Percentiles rank a stretch among this genome's conserved stretches.
Conservation (phyloP, 2,888 invertebrate genomes). For the Apodemia zela region DNA sequence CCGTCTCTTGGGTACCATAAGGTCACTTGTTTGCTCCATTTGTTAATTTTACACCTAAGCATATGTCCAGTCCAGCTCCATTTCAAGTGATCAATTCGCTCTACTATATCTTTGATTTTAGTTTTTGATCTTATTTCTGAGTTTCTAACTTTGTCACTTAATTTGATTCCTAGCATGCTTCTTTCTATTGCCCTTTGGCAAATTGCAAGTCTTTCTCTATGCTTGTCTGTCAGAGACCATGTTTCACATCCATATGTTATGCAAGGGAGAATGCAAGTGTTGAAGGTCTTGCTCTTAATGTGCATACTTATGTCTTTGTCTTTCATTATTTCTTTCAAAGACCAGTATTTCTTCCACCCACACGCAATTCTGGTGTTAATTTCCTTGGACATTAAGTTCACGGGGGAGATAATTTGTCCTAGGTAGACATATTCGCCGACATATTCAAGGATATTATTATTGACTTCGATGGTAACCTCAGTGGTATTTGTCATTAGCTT, state of each 20-base stretch:
- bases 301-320: slow-evolving; percentile 6
- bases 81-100: background rate
- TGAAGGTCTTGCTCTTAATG: slow-evolving; percentile 17
- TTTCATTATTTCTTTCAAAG: no score
- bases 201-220: background rate
- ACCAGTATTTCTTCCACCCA: slow-evolving; percentile 28
- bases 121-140: background rate
- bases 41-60: background rate
- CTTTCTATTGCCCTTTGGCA: background rate
- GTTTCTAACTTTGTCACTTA: background rate
- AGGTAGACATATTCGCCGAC: slow-evolving; percentile 22
- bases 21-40: background rate
- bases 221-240: slow-evolving; percentile 1
- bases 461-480: slow-evolving; percentile 21
- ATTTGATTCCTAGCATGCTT: slow-evolving; percentile 12
- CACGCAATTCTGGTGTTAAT: slow-evolving; percentile 25
- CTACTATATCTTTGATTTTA: background rate
- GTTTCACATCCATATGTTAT: slow-evolving; percentile 13
- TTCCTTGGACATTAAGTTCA: slow-evolving; percentile 25
- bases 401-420: slow-evolving; percentile 25
- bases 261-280: slow-evolving; percentile 10
- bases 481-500: slow-evolving; percentile 27
- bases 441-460: slow-evolving; percentile 25
- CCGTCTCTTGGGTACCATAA: background rate
- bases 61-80: background rate